Percentiles rank a stretch among this genome's conserved stretches.
phyloP scores from a whole-genome alignment of 2,888 invertebrate species.

The Scaptomyza polygonia region DNA sequence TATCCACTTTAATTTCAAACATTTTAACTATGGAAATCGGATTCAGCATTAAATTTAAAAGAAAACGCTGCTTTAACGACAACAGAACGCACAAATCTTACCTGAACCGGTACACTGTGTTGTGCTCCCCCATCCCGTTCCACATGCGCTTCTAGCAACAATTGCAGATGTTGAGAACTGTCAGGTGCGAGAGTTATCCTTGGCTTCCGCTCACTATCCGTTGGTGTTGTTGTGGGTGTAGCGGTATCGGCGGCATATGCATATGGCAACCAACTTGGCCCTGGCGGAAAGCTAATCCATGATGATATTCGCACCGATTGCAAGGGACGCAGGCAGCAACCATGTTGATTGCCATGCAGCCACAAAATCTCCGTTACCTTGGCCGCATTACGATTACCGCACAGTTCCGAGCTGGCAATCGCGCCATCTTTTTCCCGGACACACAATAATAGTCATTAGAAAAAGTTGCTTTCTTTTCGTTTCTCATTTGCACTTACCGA shows the following conservation, averaged over 20 bases:
- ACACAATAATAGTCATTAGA: conserved; percentile 3
- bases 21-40: no score
- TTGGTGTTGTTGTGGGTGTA: conserved; percentile 52
- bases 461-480: conserved; percentile 1
- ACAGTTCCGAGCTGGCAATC: conserved; percentile 83
- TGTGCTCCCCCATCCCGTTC: conserved; percentile 39
- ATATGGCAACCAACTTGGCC: conserved; percentile 83
- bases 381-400: conserved; percentile 82
- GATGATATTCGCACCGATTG: conserved; percentile 85
- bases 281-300: conserved; percentile 85
- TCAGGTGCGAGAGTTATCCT: conserved; percentile 47
- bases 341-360: conserved; percentile 82
- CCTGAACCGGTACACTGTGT: conserved; percentile 65
- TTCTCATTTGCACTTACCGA: conserved; percentile 68
- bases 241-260: conserved; percentile 59
- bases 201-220: conserved; percentile 29
- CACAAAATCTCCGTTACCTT: conserved; percentile 84
- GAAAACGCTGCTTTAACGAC: no score
- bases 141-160: conserved; percentile 83
- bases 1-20: no score
- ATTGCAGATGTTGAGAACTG: conserved; percentile 68
- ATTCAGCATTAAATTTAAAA: not conserved
- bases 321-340: conserved; percentile 83
- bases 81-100: conserved; percentile 42
- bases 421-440: conserved; percentile 69